Evolutionary conservation across 2,888 invertebrate genomes (phyloP), one percentile per base, ranked within the genome.

Genomic region (Lobophora halterata): DNA sequence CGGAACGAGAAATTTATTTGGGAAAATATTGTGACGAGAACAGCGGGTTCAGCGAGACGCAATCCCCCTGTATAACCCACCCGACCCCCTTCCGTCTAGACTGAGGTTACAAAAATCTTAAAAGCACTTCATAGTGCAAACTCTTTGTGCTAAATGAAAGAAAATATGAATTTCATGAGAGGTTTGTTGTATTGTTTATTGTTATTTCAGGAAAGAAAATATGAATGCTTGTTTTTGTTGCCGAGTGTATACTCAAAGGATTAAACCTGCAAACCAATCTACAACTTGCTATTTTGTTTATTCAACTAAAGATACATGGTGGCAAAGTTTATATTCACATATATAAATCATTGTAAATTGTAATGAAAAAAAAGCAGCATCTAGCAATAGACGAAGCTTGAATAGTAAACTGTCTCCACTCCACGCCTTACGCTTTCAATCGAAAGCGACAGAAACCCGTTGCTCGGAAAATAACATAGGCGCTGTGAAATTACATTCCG

Each of bases 81-180:
- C 44, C 43, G 31, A 19, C 32, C 51, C 46, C 50, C 38, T 52
- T 41, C 44, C 55, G 79, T 79, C 73, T 76, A 73, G 73, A 74
- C 74, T 58, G 25, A 55, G 55, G 55, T 55, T 56, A 58, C 28
- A 33, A 43, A 35, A 68, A 64, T 66, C 61, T 63, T 61, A 55
- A 64, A 66, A 69, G 52, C 55, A 53, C 61, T 49, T 35, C 24
- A 34, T 32, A 30, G 30, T 36, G 27, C 25, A 30, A n/a, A 12
- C 20, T 36, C 44, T 57, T 57, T 60, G 52, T 54, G 35, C 32
- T 43, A 27, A 47, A 50, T 45, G 40, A 46, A 49, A 56, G 53
- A 43, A 53, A 56, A 56, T 49, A 49, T 45, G 46, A 60, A 58
- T 34, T 58, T 59, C 46, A 55, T 46, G 47, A 42, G 29, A 37